Percentiles rank a stretch among this genome's conserved stretches.
These are phyloP conservation scores for Bos indicus DNA, from an alignment of 2,113 vertebrate species.

Conservation along the genomic window DNA sequence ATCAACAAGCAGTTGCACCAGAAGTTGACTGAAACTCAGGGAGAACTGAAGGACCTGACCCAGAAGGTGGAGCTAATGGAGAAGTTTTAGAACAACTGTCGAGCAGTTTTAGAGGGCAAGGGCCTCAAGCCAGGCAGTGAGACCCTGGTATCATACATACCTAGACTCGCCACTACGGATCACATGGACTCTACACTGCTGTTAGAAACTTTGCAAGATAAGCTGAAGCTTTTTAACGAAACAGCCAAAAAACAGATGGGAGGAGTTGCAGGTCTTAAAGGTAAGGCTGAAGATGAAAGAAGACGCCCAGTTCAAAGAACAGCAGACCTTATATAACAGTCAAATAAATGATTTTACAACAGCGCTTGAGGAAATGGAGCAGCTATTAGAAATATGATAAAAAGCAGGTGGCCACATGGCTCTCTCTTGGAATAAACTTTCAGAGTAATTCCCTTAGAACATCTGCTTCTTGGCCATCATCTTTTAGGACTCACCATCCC, in stretches of 20 bases:
- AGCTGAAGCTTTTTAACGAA: slow-evolving; percentile 75
- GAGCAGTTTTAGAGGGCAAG: slow-evolving; percentile 76
- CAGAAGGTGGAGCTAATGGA: slow-evolving; percentile 76
- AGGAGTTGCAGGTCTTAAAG: slow-evolving; percentile 69
- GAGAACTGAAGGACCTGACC: slow-evolving; percentile 71
- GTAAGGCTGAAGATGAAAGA: slow-evolving; percentile 66
- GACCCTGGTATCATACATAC: slow-evolving; percentile 53
- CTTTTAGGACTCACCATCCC: neutral
- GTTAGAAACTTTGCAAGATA: slow-evolving; percentile 73
- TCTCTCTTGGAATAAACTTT: neutral
- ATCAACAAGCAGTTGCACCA: slow-evolving; percentile 73
- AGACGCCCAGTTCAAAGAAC: slow-evolving; percentile 58
- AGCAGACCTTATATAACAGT: slow-evolving; percentile 55
- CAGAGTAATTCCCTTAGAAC: neutral
- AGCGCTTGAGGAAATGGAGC: slow-evolving; percentile 51
- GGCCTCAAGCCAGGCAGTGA: slow-evolving; percentile 72
- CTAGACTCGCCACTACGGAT: neutral
- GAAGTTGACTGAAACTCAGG: slow-evolving; percentile 69
- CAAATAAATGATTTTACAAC: slow-evolving; percentile 59
- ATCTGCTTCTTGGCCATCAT: neutral
- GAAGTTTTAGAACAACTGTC: slow-evolving; percentile 76
- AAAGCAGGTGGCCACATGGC: neutral
- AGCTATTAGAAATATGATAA: slow-evolving; percentile 72
- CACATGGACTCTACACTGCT: slow-evolving; percentile 68
- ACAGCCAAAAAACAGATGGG: slow-evolving; percentile 71